Percentiles rank a stretch among this genome's conserved stretches.
Evolutionary conservation across 2,797 vertebrate species (phyloP).

Genomic region (Cyprinodon diabolis): DNA sequence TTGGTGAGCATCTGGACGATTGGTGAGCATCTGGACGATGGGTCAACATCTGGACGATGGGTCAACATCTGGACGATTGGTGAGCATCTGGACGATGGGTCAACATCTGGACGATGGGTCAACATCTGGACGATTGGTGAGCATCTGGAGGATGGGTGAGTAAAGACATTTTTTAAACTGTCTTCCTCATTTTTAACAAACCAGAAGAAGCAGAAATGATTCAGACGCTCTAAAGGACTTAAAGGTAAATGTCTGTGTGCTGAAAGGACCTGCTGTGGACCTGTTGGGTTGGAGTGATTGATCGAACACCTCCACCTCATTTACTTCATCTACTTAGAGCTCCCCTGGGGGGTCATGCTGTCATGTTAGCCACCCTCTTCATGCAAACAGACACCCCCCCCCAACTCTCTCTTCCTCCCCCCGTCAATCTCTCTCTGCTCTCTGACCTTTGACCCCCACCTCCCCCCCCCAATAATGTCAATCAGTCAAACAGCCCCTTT

Average conservation of each 20-base stretch:
- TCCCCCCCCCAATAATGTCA: slow-evolving; percentile 24
- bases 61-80: too few relatives aligned
- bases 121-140: too few relatives aligned
- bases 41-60: too few relatives aligned
- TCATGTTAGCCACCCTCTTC: slow-evolving; percentile 49
- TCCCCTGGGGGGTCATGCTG: slow-evolving; percentile 46
- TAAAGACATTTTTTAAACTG: too few relatives aligned
- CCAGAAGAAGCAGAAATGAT: too few relatives aligned
- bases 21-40: too few relatives aligned
- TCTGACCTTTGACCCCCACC: slow-evolving; percentile 45
- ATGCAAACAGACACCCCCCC: slow-evolving; percentile 11
- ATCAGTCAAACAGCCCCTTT: slow-evolving; percentile 42
- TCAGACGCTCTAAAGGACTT: neutral
- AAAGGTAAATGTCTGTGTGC: slow-evolving; percentile 11
- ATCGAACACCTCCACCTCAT: slow-evolving; percentile 76
- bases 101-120: too few relatives aligned
- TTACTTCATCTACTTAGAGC: slow-evolving; percentile 69
- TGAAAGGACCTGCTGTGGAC: slow-evolving; percentile 39
- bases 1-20: too few relatives aligned
- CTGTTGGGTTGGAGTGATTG: slow-evolving; percentile 70
- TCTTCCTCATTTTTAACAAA: too few relatives aligned
- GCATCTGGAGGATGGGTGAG: too few relatives aligned
- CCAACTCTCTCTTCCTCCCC: slow-evolving; percentile 19
- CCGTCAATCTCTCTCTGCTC: slow-evolving; percentile 50
- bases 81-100: too few relatives aligned